These are phyloP conservation scores for Vireo altiloquus DNA, from an alignment of 2,113 vertebrate genomes.

Conservation along the genomic window DNA sequence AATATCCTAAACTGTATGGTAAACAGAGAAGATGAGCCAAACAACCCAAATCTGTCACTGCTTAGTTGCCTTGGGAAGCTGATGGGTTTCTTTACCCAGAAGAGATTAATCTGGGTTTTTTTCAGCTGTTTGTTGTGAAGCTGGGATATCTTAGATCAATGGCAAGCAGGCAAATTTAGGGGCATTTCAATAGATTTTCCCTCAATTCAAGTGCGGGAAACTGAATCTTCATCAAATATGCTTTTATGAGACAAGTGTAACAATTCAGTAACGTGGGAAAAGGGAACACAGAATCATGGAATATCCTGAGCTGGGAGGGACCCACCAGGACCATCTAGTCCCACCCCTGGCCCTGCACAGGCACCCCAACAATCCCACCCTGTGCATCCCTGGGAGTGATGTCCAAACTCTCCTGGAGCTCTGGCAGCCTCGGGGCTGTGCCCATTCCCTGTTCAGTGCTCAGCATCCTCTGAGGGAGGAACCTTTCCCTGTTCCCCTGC, in stretches of 20 bases:
- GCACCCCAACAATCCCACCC: background rate
- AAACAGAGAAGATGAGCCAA: constrained; percentile 26
- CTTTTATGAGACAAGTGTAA: background rate
- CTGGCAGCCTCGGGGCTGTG: background rate
- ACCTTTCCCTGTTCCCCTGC: background rate
- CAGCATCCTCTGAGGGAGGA: background rate
- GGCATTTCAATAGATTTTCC: background rate
- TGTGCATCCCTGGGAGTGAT: accelerated
- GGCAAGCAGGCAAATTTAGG: background rate
- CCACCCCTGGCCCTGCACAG: background rate
- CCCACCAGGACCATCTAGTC: background rate
- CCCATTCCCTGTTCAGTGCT: background rate
- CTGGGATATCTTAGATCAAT: background rate
- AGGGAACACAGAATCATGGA: background rate
- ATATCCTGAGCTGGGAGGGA: background rate
- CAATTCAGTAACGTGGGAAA: background rate
- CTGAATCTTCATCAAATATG: background rate
- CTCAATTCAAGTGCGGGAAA: background rate
- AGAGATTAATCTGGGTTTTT: background rate
- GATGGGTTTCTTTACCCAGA: background rate
- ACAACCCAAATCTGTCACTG: constrained; percentile 15
- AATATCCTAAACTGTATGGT: constrained; percentile 18
- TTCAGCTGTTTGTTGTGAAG: background rate
- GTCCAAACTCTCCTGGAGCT: background rate
- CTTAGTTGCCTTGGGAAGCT: background rate